Evolutionary conservation across 92 coral and sea anemone species (phyloP), one percentile per base, ranked within the genome.

Genomic region (Zoanthus sansibaricus): DNA sequence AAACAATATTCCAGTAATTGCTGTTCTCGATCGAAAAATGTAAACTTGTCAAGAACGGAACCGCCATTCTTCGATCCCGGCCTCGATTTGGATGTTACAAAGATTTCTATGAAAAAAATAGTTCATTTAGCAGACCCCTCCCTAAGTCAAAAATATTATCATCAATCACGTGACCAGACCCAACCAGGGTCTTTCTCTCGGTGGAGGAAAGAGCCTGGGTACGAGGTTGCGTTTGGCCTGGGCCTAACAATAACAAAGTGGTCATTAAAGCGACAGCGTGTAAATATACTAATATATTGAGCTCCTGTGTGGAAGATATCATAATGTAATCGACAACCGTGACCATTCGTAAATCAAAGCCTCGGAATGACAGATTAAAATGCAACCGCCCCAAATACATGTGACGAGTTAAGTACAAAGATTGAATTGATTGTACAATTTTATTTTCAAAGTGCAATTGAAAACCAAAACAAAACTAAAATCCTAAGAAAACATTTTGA

Each of bases 21-120:
- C 88, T 88, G 82, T 82, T 82, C 33, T 55, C 75, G 76, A 88
- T 80, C 18, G 88, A 83, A 55, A 70, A 82, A 21, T 87, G 90
- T 13, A 79, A 68, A 79, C 90, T 80, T 76, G 83, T 86, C 42
- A 71, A 90, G 78, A 90, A 90, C 78, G 68, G 42, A 37, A 37
- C 42, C 42, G 42, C 42, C 42, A 37, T 25, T 25, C 25, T 25
- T 25, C 25, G 25, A 25, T 25, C 25, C 25, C 25, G 25, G 25
- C 25, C 25, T 25, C 25, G 25, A 25, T 25, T 25, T 25, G 25
- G 25, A 25, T 25, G 25, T 25, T 25, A 25, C 25, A 25, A 25
- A 25, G 25, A 25, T 25, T 25, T 25, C 25, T 25, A 25, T 25
- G 25, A 25, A 25, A 25, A 25, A 25, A 25, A 25, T 25, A 25